Base-by-base conservation (phyloP, 2,113 vertebrate species). In the Anarrhichthys ocellatus region DNA sequence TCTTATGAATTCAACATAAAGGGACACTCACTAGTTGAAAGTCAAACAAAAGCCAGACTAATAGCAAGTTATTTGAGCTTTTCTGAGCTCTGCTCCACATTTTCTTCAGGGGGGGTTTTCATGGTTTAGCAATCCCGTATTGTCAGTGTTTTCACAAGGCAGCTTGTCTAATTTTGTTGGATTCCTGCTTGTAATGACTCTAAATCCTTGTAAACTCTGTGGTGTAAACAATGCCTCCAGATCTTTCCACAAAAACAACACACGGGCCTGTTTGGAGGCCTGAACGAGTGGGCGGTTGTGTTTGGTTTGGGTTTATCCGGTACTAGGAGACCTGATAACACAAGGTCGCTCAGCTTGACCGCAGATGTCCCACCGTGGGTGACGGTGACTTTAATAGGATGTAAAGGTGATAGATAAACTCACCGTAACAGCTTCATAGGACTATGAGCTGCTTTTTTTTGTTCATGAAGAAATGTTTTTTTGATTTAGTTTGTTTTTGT, bases 291-390 rank as follows among this genome's bases (percentile, higher is more conserved):
- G 73, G 84, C 66, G 77, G 82, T 34, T 75, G 69, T 92, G 88
- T 94, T 95, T 94, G 81, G 88, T 72, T 94, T 92, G 76, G 75
- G 78, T 93, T 93, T 88, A 87, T 93, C 89, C 86, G 81, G 91
- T 87, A 70, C 86, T 84, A 73, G 78, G 86, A 87, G 92, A 91
- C 81, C 85, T 83, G 91, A 93, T 88, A 89, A 88, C 67, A 59
- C 73, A 48, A 82, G 86, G 83, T 87, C 87, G 38, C 86, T 85
- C 83, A 72, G 85, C 89, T 82, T 89, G 86, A 91, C 80, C 77
- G 50, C 90, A 92, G 77, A 88, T 91, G 86, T 90, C 83, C 79
- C 72, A 32, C 64, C 50, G 69, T 71, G 64, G 73, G 24, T 29
- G 65, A 46, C 4, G 8, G 27, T 52, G 40, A 32, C 50, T 64